Evolutionary conservation across 2,888 invertebrate species (phyloP), one percentile per base, ranked within the genome.

Genomic region (Lomographa bimaculata): DNA sequence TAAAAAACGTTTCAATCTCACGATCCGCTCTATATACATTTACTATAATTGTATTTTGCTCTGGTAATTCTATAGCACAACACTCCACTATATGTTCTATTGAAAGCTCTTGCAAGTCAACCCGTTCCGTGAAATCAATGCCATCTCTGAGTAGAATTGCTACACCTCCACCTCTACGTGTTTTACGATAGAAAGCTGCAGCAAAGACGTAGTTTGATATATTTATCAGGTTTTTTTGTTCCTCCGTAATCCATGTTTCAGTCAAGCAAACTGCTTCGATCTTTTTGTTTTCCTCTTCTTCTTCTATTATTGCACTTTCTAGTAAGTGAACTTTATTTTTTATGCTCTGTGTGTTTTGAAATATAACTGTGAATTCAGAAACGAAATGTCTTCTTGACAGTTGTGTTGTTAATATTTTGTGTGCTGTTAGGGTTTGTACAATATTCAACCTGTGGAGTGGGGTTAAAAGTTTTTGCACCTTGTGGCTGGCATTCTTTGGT

Each of bases 291-390:
- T 30, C 25, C 6, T 30, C 25, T 8, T 18, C 7, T 7, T 30
- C 25, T 12, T 19, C 9, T 7, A 30, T 0, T n/a, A n/a, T n/a
- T n/a, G n/a, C n/a, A 2, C 25, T 12, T 25, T 38, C 28, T 8
- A 38, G 11, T 6, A 30, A 1, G 7, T 38, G 30, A 5, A 5
- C 8, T 25, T 38, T 38, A 19, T 38, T 38, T n/a, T 25, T 38
- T 0, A 38, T 1, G 8, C 30, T 30, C 9, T 25, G 21, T 5
- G 8, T 24, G 11, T 38, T 38, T 30, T 38, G 38, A 7, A 25
- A 38, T 7, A 38, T 7, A 11, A 19, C 11, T 11, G 2, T 7
- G 6, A 23, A 19, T 2, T 30, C 19, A 9, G 4, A 4, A 0
- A 12, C 38, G 38, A 38, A 38, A 38, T 10, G 18, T 10, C 7